These are phyloP conservation scores for Eretmodus cyanostictus DNA, from an alignment of 2,113 vertebrate species.

Conservation along the genomic window DNA sequence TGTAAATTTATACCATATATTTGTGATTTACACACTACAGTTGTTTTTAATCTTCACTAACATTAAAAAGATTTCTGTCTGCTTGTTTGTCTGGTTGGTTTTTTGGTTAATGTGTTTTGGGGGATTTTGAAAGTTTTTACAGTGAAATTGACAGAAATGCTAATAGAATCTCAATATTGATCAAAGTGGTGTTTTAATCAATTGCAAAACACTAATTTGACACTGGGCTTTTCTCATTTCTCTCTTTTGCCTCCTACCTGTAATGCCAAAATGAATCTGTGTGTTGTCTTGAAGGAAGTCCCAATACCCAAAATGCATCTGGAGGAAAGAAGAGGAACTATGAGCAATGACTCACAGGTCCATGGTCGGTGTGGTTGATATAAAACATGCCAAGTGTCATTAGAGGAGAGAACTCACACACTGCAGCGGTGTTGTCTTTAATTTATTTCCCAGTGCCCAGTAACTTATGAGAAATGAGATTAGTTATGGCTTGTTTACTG, in stretches of 20 bases:
- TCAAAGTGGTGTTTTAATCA: not conserved
- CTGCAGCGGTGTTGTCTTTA: not conserved
- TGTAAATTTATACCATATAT: not conserved
- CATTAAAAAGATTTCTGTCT: accelerated
- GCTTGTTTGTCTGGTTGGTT: not conserved
- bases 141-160: not conserved
- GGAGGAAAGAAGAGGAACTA: not conserved
- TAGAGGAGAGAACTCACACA: not conserved
- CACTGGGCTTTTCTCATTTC: not conserved
- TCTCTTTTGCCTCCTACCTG: not conserved
- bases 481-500: not conserved
- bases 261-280: not conserved
- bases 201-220: not conserved
- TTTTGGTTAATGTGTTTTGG: not conserved
- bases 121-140: not conserved
- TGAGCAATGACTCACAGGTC: not conserved
- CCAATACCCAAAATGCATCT: not conserved
- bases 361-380: not conserved
- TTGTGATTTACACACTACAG: not conserved
- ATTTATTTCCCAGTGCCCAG: not conserved
- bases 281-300: not conserved
- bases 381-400: not conserved
- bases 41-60: not conserved
- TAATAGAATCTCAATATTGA: not conserved
- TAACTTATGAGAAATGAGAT: not conserved